Conservation (phyloP, 2,113 vertebrate genomes). For the Lophotis ruficrista region DNA sequence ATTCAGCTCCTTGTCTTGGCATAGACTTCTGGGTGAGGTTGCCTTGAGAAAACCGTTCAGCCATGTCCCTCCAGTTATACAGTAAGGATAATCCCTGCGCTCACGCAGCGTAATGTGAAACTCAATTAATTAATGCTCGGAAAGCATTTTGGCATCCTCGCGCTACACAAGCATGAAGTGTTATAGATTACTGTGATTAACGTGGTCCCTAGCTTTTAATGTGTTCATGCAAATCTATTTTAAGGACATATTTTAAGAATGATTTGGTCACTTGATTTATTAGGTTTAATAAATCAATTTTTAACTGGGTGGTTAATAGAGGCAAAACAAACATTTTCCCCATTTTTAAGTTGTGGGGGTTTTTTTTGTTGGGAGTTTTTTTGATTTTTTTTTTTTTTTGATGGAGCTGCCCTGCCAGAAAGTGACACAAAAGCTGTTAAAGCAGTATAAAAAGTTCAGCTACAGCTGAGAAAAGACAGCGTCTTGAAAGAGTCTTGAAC, state of each 20-base stretch:
- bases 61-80: not conserved
- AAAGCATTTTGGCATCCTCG: not conserved
- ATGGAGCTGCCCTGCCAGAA: not conserved
- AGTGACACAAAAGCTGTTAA: not conserved
- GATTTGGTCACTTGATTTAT: not conserved
- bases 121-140: not conserved
- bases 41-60: not conserved
- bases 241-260: not conserved
- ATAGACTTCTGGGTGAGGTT: not conserved
- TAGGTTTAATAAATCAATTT: too few species aligned
- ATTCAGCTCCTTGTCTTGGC: not conserved
- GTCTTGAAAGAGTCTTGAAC: not conserved
- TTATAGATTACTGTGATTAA: not conserved
- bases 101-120: not conserved
- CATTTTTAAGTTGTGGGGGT: not conserved
- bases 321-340: not conserved
- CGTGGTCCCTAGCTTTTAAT: not conserved
- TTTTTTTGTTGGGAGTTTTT: not conserved
- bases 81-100: not conserved
- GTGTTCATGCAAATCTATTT: not conserved
- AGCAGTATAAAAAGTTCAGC: not conserved
- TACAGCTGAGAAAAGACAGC: not conserved
- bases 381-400: not conserved
- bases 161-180: not conserved
- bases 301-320: not conserved